phyloP scores from a whole-genome alignment of 1,140 invertebrate genomes.

The Cataglyphis hispanica region DNA sequence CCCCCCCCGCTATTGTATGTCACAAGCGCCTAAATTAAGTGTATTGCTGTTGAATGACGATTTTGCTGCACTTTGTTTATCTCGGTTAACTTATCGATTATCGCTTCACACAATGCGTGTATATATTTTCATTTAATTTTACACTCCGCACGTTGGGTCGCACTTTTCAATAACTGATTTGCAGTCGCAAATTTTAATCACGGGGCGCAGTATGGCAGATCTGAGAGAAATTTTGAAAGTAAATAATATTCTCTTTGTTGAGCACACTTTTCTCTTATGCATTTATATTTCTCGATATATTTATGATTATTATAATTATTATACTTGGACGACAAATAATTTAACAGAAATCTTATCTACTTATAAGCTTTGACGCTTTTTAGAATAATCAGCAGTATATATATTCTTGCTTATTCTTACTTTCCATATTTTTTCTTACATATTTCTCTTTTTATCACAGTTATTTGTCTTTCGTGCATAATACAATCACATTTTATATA shows the following conservation, averaged over 20 bases:
- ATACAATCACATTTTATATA: constrained; percentile 23
- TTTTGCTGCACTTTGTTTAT: constrained; percentile 52
- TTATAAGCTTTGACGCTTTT: constrained; percentile 16
- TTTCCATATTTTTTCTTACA: constrained; percentile 7
- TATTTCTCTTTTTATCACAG: constrained; percentile 15
- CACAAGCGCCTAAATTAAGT: not conserved
- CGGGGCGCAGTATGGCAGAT: constrained; percentile 53
- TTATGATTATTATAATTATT: not conserved
- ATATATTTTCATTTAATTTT: constrained; percentile 54
- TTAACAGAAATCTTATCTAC: constrained; percentile 17
- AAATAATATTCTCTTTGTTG: not conserved
- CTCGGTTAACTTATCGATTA: constrained; percentile 48
- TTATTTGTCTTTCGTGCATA: not conserved
- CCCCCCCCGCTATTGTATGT: constrained; percentile 36
- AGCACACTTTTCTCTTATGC: not conserved
- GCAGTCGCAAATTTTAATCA: constrained; percentile 31
- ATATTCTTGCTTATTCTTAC: constrained; percentile 15
- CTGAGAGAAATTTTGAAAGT: not conserved
- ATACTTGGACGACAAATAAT: not conserved
- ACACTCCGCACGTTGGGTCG: constrained; percentile 65
- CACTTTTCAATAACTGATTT: constrained; percentile 37
- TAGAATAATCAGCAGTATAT: constrained; percentile 26
- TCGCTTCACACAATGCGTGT: constrained; percentile 22
- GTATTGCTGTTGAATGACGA: constrained; percentile 46
- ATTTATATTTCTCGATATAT: not conserved